Percentiles rank a stretch among this genome's conserved stretches.
phyloP scores from a whole-genome alignment of 1,140 invertebrate species.

The Radopholus similis region DNA sequence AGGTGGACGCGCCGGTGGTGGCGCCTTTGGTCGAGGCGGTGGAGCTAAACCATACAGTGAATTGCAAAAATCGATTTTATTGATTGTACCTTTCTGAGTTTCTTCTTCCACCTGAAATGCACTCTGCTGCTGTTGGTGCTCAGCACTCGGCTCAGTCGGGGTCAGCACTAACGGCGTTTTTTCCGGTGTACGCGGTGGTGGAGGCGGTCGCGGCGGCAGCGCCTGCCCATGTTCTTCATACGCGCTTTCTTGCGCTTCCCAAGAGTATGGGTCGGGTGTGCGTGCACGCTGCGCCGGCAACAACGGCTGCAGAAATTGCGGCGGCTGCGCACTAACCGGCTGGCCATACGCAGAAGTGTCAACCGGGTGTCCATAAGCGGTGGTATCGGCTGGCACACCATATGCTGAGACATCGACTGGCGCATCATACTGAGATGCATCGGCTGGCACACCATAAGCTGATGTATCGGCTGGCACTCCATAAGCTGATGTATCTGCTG shows the following conservation, averaged over 20 bases:
- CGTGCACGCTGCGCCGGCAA: constrained; percentile 27
- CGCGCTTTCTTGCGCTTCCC: constrained; percentile 48
- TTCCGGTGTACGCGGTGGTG: too few relatives aligned
- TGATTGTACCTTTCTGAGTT: neutral
- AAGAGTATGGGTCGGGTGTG: constrained; percentile 47
- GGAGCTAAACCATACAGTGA: constrained; percentile 15
- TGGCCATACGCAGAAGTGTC: constrained; percentile 9
- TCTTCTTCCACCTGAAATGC: neutral
- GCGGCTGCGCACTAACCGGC: neutral
- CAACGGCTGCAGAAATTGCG: constrained; percentile 20
- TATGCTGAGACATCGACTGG: too few relatives aligned
- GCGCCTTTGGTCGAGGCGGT: constrained; percentile 41
- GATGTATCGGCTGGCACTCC: too few relatives aligned
- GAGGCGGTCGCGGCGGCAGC: neutral
- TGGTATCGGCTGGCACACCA: too few relatives aligned
- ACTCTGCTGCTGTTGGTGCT: neutral
- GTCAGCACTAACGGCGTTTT: constrained; percentile 13
- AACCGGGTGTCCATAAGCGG: too few relatives aligned
- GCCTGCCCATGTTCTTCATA: constrained; percentile 11
- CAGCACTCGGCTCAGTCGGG: constrained; percentile 6
- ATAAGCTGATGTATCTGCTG: too few relatives aligned
- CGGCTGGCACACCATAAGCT: too few relatives aligned
- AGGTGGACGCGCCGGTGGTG: constrained; percentile 43
- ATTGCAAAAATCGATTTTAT: neutral
- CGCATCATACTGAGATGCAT: too few relatives aligned